Percentiles rank a stretch among this genome's conserved stretches.
Evolutionary conservation across 2,113 vertebrate genomes (phyloP).

Genomic region (Dromaius novaehollandiae): DNA sequence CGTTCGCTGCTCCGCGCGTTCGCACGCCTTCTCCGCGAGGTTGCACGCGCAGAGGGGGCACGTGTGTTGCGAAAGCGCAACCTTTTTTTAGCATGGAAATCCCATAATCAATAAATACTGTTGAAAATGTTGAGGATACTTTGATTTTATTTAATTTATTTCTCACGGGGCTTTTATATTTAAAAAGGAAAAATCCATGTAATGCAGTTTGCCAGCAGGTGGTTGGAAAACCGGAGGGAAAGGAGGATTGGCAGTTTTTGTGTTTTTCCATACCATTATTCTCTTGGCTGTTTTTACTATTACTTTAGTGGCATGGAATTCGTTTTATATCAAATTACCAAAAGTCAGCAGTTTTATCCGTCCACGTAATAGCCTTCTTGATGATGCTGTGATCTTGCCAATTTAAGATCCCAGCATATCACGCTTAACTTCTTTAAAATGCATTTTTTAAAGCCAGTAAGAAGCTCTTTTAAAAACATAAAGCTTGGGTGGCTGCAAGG

Average conservation of each 20-base stretch:
- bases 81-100: neutral
- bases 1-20: neutral
- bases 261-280: neutral
- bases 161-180: neutral
- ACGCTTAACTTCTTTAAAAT: rapidly evolving
- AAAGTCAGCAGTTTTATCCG: neutral
- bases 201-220: neutral
- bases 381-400: neutral
- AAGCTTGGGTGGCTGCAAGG: neutral
- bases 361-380: rapidly evolving
- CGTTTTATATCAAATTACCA: neutral
- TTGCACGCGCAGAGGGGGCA: rapidly evolving
- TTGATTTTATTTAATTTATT: neutral
- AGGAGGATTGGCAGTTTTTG: neutral
- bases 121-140: neutral
- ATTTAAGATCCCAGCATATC: neutral
- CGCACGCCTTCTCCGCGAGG: neutral
- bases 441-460: neutral
- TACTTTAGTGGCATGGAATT: neutral
- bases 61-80: neutral
- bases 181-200: neutral
- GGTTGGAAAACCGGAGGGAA: conserved; percentile 17
- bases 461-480: neutral
- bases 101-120: neutral
- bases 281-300: neutral